Evolutionary conservation across 2,797 vertebrate genomes (phyloP).

Genomic region (Oceanodroma leucorhoa): DNA sequence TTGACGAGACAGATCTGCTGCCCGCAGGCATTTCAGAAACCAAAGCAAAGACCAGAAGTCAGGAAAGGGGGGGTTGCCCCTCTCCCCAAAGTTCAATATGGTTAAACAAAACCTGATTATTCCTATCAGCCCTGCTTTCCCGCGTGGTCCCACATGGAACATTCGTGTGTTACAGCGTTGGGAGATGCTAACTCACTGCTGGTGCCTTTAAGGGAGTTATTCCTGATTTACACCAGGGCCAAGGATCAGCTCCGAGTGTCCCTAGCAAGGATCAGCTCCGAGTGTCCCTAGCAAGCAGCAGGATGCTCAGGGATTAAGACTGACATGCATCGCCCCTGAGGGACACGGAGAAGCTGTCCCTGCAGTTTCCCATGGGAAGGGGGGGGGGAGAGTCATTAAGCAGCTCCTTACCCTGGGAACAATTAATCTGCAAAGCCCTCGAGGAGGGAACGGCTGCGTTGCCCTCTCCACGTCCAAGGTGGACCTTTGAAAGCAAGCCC

Average conservation of each 20-base stretch:
- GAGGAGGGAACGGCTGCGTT: fast-evolving
- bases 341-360: slow-evolving; percentile 22
- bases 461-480: background rate
- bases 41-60: background rate
- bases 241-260: background rate
- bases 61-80: background rate
- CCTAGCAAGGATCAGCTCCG: background rate
- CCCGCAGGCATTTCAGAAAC: background rate
- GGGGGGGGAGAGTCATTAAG: background rate
- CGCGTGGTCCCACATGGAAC: background rate
- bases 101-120: background rate
- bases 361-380: slow-evolving; percentile 9
- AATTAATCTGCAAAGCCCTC: slow-evolving; percentile 2
- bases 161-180: fast-evolving
- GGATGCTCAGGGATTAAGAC: background rate
- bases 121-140: background rate
- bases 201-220: background rate
- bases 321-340: background rate
- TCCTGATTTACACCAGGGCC: background rate
- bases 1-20: background rate
- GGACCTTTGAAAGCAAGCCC: background rate
- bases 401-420: background rate
- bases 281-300: background rate
- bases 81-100: background rate
- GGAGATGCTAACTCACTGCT: background rate